Percentiles rank a stretch among this genome's conserved stretches.
Evolutionary conservation across 1,140 invertebrate species (phyloP).

Genomic region (Anadara kagoshimensis): DNA sequence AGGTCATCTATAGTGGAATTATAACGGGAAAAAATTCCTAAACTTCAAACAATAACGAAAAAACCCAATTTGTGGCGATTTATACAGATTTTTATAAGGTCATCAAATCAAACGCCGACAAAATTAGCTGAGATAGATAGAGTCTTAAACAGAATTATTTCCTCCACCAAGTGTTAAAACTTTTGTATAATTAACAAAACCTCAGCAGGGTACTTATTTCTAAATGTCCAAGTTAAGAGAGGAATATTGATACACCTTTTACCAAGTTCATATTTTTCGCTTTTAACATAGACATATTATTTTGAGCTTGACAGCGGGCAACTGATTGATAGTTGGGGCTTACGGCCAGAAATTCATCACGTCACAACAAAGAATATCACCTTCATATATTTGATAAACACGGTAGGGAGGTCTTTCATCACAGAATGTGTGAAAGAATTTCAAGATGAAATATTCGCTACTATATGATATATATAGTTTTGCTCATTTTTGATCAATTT

Average conservation of each 20-base stretch:
- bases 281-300: constrained; percentile 2
- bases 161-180: background rate
- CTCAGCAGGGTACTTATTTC: background rate
- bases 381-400: constrained; percentile 32
- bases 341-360: constrained; percentile 37
- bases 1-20: too few species aligned
- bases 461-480: too few species aligned
- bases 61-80: too few species aligned
- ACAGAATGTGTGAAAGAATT: constrained; percentile 16
- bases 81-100: too few species aligned
- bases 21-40: too few species aligned
- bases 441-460: background rate
- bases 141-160: too few species aligned
- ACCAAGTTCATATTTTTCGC: constrained; percentile 16
- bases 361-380: constrained; percentile 24
- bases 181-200: background rate
- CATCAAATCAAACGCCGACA: too few species aligned
- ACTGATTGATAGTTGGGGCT: constrained; percentile 31
- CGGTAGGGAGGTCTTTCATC: constrained; percentile 8
- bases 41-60: too few species aligned
- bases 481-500: too few species aligned
- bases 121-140: too few species aligned
- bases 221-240: background rate
- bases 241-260: constrained; percentile 20
- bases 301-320: constrained; percentile 5